Conservation (phyloP, 2,113 vertebrate species). For the Ochotona curzoniae region DNA sequence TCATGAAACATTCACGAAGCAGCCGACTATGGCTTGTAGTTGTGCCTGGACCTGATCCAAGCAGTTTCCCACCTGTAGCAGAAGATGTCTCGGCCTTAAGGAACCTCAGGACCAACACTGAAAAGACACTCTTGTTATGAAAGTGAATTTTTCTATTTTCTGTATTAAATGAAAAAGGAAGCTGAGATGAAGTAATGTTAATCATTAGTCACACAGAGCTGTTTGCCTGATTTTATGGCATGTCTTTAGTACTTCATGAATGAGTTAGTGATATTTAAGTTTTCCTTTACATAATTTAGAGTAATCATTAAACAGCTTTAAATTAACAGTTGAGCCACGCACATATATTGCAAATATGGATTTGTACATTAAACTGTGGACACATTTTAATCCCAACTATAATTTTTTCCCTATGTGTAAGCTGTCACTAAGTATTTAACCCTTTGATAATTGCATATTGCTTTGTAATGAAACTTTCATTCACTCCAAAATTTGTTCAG, state of each 20-base stretch:
- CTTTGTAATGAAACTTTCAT: constrained; percentile 28
- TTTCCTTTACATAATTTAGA: constrained; percentile 39
- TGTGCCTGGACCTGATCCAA: neutral
- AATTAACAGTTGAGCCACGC: neutral
- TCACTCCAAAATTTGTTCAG: constrained; percentile 3
- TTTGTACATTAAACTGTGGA: constrained; percentile 10
- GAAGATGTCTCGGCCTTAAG: neutral
- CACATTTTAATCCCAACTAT: constrained; percentile 2
- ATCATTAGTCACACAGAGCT: neutral
- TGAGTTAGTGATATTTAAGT: neutral
- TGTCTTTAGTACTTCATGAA: neutral
- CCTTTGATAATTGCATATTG: neutral
- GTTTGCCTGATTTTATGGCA: neutral
- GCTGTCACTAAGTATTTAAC: constrained; percentile 40
- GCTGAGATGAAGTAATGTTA: neutral
- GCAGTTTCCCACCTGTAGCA: neutral
- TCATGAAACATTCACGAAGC: neutral
- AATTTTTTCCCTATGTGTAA: neutral
- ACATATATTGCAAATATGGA: neutral
- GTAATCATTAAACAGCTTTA: constrained; percentile 20
- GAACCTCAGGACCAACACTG: neutral
- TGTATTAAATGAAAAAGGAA: neutral
- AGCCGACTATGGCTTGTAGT: neutral
- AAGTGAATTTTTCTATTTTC: neutral
- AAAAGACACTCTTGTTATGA: neutral